Conservation (phyloP, 2,113 vertebrate species). For the Trinectes maculatus region DNA sequence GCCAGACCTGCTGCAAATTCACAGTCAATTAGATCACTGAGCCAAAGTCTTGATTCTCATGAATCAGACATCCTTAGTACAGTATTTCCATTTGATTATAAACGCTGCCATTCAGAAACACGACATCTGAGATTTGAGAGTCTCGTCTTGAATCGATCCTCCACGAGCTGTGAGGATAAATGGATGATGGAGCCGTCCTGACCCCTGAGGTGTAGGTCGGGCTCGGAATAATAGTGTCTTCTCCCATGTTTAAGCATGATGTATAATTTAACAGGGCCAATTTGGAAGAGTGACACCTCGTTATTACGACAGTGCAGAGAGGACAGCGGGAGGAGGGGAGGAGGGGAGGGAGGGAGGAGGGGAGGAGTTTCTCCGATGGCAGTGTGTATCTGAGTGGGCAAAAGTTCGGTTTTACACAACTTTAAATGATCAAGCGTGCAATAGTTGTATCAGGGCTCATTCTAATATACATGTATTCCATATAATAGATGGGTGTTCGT, state of each 20-base stretch:
- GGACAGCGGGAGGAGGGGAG: neutral
- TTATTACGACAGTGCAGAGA: conserved; percentile 40
- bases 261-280: conserved; percentile 72
- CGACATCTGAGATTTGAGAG: neutral
- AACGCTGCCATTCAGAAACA: neutral
- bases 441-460: too few species aligned
- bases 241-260: conserved; percentile 66
- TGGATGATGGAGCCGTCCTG: conserved; percentile 41
- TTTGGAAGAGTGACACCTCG: conserved; percentile 68
- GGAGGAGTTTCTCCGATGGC: conserved; percentile 7
- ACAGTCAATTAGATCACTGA: too few species aligned
- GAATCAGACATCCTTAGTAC: too few species aligned
- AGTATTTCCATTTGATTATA: neutral
- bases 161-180: conserved; percentile 48
- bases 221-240: conserved; percentile 74
- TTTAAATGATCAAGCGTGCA: too few species aligned
- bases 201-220: conserved; percentile 62
- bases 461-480: too few species aligned
- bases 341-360: neutral
- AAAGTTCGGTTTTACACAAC: too few species aligned
- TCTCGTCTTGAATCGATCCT: neutral
- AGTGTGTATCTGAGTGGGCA: too few species aligned
- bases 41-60: too few species aligned
- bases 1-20: too few species aligned
- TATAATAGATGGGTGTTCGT: too few species aligned